Evolutionary conservation across 2,888 invertebrate genomes (phyloP).

Genomic region (Troides helena): DNA sequence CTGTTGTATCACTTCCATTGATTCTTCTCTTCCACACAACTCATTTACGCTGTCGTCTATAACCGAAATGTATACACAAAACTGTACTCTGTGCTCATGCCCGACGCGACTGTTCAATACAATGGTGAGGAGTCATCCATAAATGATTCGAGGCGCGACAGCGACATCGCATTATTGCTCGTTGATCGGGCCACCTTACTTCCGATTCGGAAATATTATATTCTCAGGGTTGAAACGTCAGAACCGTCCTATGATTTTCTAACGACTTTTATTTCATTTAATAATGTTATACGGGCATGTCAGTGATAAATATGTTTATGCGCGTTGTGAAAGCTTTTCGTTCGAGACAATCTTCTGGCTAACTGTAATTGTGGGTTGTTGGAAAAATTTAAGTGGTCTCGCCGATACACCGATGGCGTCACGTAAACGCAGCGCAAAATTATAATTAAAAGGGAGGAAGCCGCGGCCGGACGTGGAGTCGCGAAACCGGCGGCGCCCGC

Average conservation of each 20-base stretch:
- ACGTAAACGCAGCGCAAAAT: conserved; percentile 59
- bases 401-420: conserved; percentile 33
- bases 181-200: conserved; percentile 74
- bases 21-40: conserved; percentile 47
- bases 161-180: conserved; percentile 75
- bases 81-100: conserved; percentile 32
- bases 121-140: conserved; percentile 54
- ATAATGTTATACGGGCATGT: conserved; percentile 42
- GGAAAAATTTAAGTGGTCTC: conserved; percentile 26
- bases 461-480: conserved; percentile 62
- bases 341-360: conserved; percentile 33
- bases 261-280: conserved; percentile 58
- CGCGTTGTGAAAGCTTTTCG: conserved; percentile 1
- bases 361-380: conserved; percentile 29
- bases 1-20: conserved; percentile 66
- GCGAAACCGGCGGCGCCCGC: conserved; percentile 61
- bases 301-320: conserved; percentile 42
- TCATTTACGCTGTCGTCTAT: conserved; percentile 44
- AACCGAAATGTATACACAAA: conserved; percentile 57
- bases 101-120: conserved; percentile 32
- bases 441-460: conserved; percentile 74
- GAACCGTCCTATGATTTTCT: conserved; percentile 61
- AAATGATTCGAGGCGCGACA: conserved; percentile 75
- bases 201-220: conserved; percentile 80
- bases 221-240: conserved; percentile 67